A percentile compares a stretch with the other conserved stretches of the same genome.
These are phyloP conservation scores for Pseudorasbora parva DNA, from an alignment of 2,113 vertebrate species.

Conservation along the genomic window DNA sequence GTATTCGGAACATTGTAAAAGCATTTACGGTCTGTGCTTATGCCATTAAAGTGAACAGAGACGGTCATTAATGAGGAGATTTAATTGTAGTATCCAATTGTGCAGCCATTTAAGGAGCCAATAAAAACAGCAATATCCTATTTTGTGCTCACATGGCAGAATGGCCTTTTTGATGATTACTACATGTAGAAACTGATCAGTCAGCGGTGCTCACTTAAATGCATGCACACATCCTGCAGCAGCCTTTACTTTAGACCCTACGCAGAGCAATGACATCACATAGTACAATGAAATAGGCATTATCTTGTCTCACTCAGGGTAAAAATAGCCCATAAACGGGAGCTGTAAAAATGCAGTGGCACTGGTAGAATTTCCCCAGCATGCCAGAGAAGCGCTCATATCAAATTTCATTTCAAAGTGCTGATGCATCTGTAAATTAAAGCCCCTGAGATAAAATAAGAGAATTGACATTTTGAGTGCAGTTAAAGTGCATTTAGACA, in stretches of 20 bases:
- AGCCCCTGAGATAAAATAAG: not conserved
- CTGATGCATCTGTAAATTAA: not conserved
- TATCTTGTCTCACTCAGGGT: conserved; percentile 36
- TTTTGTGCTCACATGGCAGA: not conserved
- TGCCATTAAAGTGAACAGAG: conserved; percentile 54
- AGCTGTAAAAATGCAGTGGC: not conserved
- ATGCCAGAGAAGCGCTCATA: conserved; percentile 1
- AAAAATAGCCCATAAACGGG: conserved; percentile 46
- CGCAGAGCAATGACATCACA: conserved; percentile 54
- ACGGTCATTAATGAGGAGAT: conserved; percentile 54
- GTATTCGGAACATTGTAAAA: conserved; percentile 64
- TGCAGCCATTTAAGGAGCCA: conserved; percentile 26
- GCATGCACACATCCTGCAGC: conserved; percentile 32
- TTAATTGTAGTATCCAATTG: conserved; percentile 16
- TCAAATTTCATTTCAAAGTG: conserved; percentile 16
- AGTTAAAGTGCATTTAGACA: not conserved
- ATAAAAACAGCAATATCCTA: not conserved
- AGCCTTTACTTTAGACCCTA: conserved; percentile 51
- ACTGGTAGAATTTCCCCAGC: conserved; percentile 3
- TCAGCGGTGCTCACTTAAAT: not conserved
- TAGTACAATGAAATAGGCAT: conserved; percentile 43
- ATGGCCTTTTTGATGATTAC: conserved; percentile 6
- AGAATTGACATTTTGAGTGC: not conserved
- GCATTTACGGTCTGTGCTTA: conserved; percentile 61
- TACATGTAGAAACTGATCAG: not conserved